phyloP scores from a whole-genome alignment of 2,113 vertebrate genomes.

The Pomatorhinus ruficollis region DNA sequence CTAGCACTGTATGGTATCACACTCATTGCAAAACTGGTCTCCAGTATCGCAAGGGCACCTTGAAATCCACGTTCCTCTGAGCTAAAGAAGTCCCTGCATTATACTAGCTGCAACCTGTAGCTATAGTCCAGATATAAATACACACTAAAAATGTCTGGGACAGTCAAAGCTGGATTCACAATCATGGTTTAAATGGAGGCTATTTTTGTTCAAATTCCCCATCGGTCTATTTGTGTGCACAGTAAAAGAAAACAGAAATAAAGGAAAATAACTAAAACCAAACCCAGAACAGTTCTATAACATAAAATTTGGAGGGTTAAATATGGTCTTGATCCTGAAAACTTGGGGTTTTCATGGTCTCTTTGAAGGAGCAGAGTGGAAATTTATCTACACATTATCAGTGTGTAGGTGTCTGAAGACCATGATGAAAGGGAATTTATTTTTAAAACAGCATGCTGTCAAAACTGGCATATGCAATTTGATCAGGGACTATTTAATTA shows the following conservation, averaged over 20 bases:
- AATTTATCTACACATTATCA: not conserved
- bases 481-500: not conserved
- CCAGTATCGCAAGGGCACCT: not conserved
- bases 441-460: slow-evolving; percentile 19
- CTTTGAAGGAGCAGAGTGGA: not conserved
- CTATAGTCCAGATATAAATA: not conserved
- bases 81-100: not conserved
- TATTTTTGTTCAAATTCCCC: not conserved
- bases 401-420: not conserved
- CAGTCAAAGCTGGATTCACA: not conserved
- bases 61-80: not conserved
- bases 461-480: slow-evolving; percentile 10
- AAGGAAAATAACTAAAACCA: not conserved
- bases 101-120: not conserved
- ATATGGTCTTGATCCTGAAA: not conserved
- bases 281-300: not conserved
- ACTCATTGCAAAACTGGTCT: not conserved
- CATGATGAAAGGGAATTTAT: slow-evolving; percentile 44
- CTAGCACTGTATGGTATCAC: not conserved
- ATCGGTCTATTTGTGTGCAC: not conserved
- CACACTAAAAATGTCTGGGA: not conserved
- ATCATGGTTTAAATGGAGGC: not conserved
- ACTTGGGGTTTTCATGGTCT: not conserved
- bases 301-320: not conserved
- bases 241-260: not conserved